Percentiles rank a stretch among this genome's conserved stretches.
Conservation (phyloP, 1,140 invertebrate genomes). For the Lucilia sericata region DNA sequence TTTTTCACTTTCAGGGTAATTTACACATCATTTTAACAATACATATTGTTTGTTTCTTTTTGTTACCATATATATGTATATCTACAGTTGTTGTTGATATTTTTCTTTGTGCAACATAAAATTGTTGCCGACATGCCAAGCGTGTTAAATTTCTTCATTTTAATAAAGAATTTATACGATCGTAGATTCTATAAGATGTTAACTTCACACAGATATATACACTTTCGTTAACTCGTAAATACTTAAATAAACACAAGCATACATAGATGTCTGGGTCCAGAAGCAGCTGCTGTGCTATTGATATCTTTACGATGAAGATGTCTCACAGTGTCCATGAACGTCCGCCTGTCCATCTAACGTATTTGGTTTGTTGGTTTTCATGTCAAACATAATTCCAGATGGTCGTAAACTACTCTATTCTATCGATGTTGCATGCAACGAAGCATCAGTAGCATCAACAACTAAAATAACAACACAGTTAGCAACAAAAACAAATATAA, state of each 20-base stretch:
- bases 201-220: too few relatives aligned
- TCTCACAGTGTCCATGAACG: neutral
- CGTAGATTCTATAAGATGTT: neutral
- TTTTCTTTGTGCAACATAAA: neutral
- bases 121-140: conserved; percentile 5
- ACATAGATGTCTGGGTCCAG: neutral
- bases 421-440: conserved; percentile 27
- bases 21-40: neutral
- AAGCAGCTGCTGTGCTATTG: neutral
- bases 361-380: conserved; percentile 40
- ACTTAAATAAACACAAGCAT: neutral
- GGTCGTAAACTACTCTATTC: conserved; percentile 33
- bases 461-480: neutral
- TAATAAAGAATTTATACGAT: conserved; percentile 28
- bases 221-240: too few relatives aligned
- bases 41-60: neutral
- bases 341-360: conserved; percentile 38
- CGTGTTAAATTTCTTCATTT: conserved; percentile 24
- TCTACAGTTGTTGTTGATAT: neutral
- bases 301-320: conserved; percentile 2
- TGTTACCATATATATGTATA: neutral
- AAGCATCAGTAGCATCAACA: neutral
- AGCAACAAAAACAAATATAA: neutral
- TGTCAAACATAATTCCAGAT: conserved; percentile 38
- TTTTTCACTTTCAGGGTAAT: neutral